A percentile compares a stretch with the other conserved stretches of the same genome.
phyloP scores from a whole-genome alignment of 2,888 invertebrate genomes.

The Drosophila barbarae region DNA sequence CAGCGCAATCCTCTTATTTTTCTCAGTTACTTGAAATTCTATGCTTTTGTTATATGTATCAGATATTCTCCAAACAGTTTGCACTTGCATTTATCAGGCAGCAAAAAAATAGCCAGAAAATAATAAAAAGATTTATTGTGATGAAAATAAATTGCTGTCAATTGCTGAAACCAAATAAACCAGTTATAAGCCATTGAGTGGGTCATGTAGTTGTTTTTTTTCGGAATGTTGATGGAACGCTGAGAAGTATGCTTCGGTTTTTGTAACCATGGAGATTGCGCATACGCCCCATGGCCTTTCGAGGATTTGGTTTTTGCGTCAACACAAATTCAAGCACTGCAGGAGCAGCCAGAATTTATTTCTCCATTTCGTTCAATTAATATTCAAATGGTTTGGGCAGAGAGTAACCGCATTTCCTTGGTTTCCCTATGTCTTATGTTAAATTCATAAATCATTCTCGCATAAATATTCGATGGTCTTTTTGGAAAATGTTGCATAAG shows the following conservation, averaged over 20 bases:
- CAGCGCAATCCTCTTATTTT: neutral
- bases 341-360: neutral
- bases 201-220: neutral
- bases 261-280: slow-evolving; percentile 10
- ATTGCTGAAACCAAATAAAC: slow-evolving; percentile 12
- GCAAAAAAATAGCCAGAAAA: neutral
- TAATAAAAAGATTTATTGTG: slow-evolving; percentile 1
- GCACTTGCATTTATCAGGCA: neutral
- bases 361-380: slow-evolving; percentile 26
- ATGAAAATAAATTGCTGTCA: slow-evolving; percentile 7
- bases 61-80: neutral
- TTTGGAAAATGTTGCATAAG: slow-evolving; percentile 47
- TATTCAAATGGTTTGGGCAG: slow-evolving; percentile 7
- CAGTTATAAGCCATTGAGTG: slow-evolving; percentile 26
- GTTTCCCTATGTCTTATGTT: slow-evolving; percentile 23
- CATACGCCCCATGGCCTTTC: slow-evolving; percentile 29
- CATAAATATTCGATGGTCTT: slow-evolving; percentile 44
- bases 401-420: slow-evolving; percentile 18
- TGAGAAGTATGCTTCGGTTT: slow-evolving; percentile 46
- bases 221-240: slow-evolving; percentile 7
- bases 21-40: neutral
- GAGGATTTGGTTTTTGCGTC: neutral
- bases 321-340: neutral
- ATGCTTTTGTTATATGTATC: neutral
- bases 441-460: slow-evolving; percentile 53